A percentile compares a stretch with the other conserved stretches of the same genome.
Evolutionary conservation across 1,140 invertebrate species (phyloP).

Genomic region (Wiebesia pumilae): DNA sequence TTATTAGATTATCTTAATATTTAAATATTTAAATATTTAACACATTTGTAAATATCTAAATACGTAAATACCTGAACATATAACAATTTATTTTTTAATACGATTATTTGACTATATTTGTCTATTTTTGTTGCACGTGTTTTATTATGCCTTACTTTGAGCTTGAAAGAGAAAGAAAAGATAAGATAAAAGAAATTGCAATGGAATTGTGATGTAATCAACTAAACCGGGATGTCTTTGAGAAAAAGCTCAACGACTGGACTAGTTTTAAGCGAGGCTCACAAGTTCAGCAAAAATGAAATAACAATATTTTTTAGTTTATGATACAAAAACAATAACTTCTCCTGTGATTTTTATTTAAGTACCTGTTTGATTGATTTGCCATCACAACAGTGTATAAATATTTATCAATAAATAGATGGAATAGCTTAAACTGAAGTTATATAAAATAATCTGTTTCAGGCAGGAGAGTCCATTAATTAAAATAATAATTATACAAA

Average conservation of each 20-base stretch:
- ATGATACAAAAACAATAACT: conserved; percentile 27
- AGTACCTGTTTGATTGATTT: conserved; percentile 30
- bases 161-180: conserved; percentile 35
- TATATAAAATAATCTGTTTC: conserved; percentile 40
- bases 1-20: conserved; percentile 29
- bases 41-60: conserved; percentile 24
- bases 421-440: conserved; percentile 28
- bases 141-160: conserved; percentile 49
- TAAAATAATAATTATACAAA: conserved; percentile 45
- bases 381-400: conserved; percentile 30
- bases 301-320: conserved; percentile 35
- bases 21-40: conserved; percentile 46
- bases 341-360: conserved; percentile 31
- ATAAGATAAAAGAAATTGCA: conserved; percentile 20
- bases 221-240: conserved; percentile 44
- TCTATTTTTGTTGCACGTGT: conserved; percentile 51
- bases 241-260: conserved; percentile 45
- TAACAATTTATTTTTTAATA: conserved; percentile 48
- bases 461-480: conserved; percentile 34
- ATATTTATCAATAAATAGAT: conserved; percentile 46
- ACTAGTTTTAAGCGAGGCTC: conserved; percentile 52
- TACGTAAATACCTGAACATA: conserved; percentile 41
- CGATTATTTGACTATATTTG: conserved; percentile 45
- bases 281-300: conserved; percentile 47
- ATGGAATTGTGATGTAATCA: conserved; percentile 45